Percentiles rank a stretch among this genome's conserved stretches.
phyloP scores from a whole-genome alignment of 2,113 vertebrate species.

The Carollia perspicillata region DNA sequence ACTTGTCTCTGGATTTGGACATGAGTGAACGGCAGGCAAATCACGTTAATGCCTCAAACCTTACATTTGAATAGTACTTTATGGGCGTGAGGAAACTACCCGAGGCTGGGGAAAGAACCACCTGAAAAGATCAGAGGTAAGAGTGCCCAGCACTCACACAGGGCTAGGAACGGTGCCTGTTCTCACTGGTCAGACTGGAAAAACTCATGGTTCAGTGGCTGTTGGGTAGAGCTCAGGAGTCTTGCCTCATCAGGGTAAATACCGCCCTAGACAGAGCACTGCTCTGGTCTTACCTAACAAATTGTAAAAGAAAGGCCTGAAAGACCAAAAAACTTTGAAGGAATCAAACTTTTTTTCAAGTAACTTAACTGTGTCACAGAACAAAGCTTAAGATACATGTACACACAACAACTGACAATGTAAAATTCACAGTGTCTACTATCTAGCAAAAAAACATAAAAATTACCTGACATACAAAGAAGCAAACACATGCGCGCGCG shows the following conservation, averaged over 20 bases:
- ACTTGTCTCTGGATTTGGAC: background rate
- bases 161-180: background rate
- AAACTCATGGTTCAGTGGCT: background rate
- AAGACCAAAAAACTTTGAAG: background rate
- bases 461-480: background rate
- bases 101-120: background rate
- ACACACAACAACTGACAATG: background rate
- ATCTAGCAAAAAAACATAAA: conserved; percentile 7
- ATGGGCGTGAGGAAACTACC: background rate
- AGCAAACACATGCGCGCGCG: background rate
- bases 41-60: background rate
- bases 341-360: background rate
- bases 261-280: background rate
- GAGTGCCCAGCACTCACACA: background rate
- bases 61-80: background rate
- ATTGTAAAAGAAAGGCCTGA: background rate
- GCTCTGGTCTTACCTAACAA: background rate
- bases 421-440: background rate
- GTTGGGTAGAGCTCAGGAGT: background rate
- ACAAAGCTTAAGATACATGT: background rate
- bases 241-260: background rate
- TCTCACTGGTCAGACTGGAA: background rate
- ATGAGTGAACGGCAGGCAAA: background rate
- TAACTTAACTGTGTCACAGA: background rate
- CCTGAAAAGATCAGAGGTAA: background rate